These are phyloP conservation scores for Nemoura dubitans DNA, from an alignment of 2,888 invertebrate genomes.

Conservation along the genomic window DNA sequence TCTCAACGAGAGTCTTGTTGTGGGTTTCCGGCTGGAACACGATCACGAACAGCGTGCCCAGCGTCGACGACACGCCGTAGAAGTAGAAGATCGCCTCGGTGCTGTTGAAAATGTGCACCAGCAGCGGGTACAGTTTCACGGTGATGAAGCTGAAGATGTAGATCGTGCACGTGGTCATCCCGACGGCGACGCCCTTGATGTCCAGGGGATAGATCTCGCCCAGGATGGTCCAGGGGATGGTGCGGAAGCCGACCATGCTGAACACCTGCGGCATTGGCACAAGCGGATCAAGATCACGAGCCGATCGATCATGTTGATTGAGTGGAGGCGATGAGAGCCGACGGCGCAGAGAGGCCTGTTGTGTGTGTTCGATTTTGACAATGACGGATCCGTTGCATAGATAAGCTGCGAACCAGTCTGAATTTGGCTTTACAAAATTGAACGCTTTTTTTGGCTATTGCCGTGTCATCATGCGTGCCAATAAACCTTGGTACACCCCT, in stretches of 20 bases:
- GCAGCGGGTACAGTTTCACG: constrained; percentile 64
- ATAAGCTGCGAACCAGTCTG: too few species aligned
- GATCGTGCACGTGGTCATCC: constrained; percentile 61
- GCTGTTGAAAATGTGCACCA: constrained; percentile 59
- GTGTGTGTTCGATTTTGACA: too few species aligned
- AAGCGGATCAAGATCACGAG: constrained; percentile 59
- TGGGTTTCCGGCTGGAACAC: constrained; percentile 65
- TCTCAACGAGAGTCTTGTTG: constrained; percentile 64
- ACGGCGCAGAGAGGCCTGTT: too few species aligned
- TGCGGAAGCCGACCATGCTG: constrained; percentile 65
- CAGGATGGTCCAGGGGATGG: constrained; percentile 67
- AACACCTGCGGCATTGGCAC: constrained; percentile 55
- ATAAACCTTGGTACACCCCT: too few species aligned
- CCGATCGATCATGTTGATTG: constrained; percentile 50
- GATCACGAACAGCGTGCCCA: constrained; percentile 63
- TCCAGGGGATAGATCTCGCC: constrained; percentile 66
- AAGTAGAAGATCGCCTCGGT: constrained; percentile 64
- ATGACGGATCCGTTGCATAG: too few species aligned
- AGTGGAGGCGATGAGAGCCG: too few species aligned
- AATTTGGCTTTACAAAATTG: too few species aligned
- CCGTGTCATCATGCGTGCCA: too few species aligned
- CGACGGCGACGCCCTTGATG: constrained; percentile 63
- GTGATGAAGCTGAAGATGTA: constrained; percentile 66
- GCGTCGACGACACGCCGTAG: constrained; percentile 61
- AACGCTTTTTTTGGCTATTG: too few species aligned